These are phyloP conservation scores for Dermochelys coriacea DNA, from an alignment of 2,797 vertebrate genomes.

Conservation along the genomic window DNA sequence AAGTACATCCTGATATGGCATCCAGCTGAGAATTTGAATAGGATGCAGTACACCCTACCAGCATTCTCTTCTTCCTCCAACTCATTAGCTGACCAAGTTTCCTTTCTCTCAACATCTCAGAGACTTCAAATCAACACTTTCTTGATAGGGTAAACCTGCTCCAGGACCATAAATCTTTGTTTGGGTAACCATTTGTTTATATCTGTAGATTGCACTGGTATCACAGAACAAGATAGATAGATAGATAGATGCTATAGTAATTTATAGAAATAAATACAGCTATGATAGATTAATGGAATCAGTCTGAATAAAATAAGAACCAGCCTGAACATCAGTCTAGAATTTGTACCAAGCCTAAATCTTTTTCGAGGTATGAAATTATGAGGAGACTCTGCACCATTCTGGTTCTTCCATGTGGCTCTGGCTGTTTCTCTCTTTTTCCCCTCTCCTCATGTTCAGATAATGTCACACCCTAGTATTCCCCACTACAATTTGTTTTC, in stretches of 20 bases:
- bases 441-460: not conserved
- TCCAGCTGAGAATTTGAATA: conserved; percentile 60
- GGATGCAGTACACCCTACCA: conserved; percentile 60
- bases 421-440: not conserved
- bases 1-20: conserved; percentile 63
- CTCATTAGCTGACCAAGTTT: conserved; percentile 52
- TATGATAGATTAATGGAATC: not conserved
- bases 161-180: conserved; percentile 21
- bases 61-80: conserved; percentile 61
- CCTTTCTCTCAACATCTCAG: conserved; percentile 19
- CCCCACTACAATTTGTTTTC: not conserved
- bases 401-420: not conserved
- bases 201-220: not conserved
- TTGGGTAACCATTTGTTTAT: conserved; percentile 45
- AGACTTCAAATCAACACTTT: conserved; percentile 46
- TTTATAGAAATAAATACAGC: no score
- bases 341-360: not conserved
- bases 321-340: conserved; percentile 29
- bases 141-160: conserved; percentile 3
- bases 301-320: not conserved
- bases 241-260: not conserved
- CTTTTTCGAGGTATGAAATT: conserved; percentile 23
- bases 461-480: not conserved
- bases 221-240: not conserved
- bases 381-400: conserved; percentile 21